A percentile compares a stretch with the other conserved stretches of the same genome.
Conservation (phyloP, 2,888 invertebrate genomes). For the Pycnomerus fuliginosus region DNA sequence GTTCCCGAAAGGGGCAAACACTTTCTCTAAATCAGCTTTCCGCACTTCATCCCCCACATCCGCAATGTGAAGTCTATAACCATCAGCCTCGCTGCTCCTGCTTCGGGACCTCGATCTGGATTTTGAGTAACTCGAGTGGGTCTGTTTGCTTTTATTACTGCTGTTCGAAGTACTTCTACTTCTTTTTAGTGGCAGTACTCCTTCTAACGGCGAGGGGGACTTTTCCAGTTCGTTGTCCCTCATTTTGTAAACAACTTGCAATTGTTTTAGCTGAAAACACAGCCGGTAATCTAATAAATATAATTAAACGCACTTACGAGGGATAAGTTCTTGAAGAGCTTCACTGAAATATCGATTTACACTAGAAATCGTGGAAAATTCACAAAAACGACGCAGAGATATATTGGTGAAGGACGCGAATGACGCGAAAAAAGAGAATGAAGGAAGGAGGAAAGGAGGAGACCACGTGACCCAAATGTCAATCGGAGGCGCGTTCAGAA, state of each 20-base stretch:
- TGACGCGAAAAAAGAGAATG: too few relatives aligned
- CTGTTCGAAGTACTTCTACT: constrained; percentile 45
- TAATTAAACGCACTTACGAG: too few relatives aligned
- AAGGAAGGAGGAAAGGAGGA: too few relatives aligned
- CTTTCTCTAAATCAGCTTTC: constrained; percentile 56
- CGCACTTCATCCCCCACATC: constrained; percentile 57
- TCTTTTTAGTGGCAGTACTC: constrained; percentile 36
- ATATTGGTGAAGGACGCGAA: too few relatives aligned
- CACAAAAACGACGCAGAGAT: too few relatives aligned
- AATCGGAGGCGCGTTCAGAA: too few relatives aligned
- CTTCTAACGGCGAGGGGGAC: constrained; percentile 37
- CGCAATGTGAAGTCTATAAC: constrained; percentile 56
- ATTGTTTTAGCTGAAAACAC: too few relatives aligned
- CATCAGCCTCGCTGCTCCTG: constrained; percentile 49
- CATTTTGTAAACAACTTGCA: constrained; percentile 28
- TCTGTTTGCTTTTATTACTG: constrained; percentile 39
- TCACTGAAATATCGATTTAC: too few relatives aligned
- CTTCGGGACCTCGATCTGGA: constrained; percentile 50
- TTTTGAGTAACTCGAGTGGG: constrained; percentile 43
- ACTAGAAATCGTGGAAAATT: too few relatives aligned
- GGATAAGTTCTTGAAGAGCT: too few relatives aligned
- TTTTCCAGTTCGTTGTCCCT: constrained; percentile 42
- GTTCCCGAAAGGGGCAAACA: constrained; percentile 57
- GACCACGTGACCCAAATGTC: too few relatives aligned
- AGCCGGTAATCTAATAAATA: too few relatives aligned